These are phyloP conservation scores for Cosmia pyralina DNA, from an alignment of 2,888 invertebrate species.

Conservation along the genomic window DNA sequence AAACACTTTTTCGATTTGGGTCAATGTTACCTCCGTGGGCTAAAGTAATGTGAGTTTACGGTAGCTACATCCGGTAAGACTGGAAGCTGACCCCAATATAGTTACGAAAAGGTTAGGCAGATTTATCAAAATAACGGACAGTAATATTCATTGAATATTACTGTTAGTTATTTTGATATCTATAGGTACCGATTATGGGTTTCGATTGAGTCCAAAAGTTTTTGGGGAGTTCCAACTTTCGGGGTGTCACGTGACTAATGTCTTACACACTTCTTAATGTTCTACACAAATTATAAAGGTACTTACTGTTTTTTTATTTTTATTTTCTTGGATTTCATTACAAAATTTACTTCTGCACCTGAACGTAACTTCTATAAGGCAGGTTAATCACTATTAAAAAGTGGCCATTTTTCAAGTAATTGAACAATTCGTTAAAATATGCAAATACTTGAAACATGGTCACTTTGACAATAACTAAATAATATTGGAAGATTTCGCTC, in stretches of 20 bases:
- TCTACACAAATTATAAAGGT: background rate
- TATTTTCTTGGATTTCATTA: background rate
- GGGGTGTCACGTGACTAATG: no score
- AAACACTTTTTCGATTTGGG: no score
- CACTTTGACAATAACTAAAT: background rate
- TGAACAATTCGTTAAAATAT: constrained; percentile 6
- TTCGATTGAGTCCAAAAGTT: background rate
- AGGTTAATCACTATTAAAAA: constrained; percentile 29
- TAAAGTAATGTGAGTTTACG: no score
- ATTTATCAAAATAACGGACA: no score
- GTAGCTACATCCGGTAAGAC: background rate
- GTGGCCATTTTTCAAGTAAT: background rate
- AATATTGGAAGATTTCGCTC: constrained; percentile 1
- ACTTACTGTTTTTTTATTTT: background rate
- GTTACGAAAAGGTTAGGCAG: background rate
- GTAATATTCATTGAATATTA: no score
- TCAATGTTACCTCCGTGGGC: no score
- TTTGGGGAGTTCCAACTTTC: no score
- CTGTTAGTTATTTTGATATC: no score
- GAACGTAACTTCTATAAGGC: constrained; percentile 47
- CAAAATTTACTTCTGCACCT: constrained; percentile 49
- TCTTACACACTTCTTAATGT: no score
- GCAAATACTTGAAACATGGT: constrained; percentile 1
- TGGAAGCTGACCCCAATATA: background rate
- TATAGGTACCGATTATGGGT: background rate